Evolutionary conservation across 2,113 vertebrate species (phyloP), one percentile per base, ranked within the genome.

Genomic region (Apaloderma vittatum): DNA sequence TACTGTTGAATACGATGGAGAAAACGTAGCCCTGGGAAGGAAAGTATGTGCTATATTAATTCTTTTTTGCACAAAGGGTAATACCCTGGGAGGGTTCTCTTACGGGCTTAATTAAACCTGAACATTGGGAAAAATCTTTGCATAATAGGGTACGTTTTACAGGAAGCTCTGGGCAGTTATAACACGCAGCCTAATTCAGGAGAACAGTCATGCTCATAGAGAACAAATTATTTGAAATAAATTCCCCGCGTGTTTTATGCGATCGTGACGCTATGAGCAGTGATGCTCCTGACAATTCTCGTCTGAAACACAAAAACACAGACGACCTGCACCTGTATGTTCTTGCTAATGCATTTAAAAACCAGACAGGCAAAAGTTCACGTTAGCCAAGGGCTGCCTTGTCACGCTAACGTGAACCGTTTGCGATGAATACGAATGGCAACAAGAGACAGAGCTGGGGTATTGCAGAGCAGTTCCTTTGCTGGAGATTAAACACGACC

Each of bases 1-100:
- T 99, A 72, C 99, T 99, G 96, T 99, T 99, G 96, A 99, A 99
- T 7, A 98, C 63, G 51, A 98, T 58, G 11, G 76, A 96, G 93
- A 99, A 99, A 51, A 97, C 83, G 11, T 99, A 99, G 61, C 96
- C 98, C 99, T 99, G 94, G 88, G 65, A 89, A 80, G 93, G 83
- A 40, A 93, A 73, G 49, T 0, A 34, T 1, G 22, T 46, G 73
- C 20, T 74, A 3, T 1, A 2, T 84, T 74, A 63, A 86, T 77
- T 67, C 76, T 54, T 11, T 71, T 46, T 7, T 52, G 59, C 79
- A 36, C 0, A 1, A 24, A 74, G 45, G 54, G 34, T 34, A 29
- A 32, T 12, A 18, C 36, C 45, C 90, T 8, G 34, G 26, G 43
- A 80, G 68, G 29, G 49, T 9, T 66, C 68, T 85, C 51, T 40